Conservation (phyloP, 2,797 vertebrate species). For the Parambassis ranga region DNA sequence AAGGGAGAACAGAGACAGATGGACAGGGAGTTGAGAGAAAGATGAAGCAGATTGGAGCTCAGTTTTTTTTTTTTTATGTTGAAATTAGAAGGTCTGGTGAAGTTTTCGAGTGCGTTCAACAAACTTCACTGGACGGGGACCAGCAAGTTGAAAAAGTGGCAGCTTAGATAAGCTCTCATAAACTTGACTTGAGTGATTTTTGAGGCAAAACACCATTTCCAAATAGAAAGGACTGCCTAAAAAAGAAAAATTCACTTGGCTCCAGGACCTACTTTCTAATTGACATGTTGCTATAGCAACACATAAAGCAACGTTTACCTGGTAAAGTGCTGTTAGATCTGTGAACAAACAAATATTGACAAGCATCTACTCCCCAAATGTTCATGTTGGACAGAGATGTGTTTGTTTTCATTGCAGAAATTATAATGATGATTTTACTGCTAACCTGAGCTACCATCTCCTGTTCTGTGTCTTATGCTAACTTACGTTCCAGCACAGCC, state of each 20-base stretch:
- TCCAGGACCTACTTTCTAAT: background rate
- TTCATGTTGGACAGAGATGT: too few species aligned
- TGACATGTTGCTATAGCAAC: background rate
- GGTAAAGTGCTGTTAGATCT: background rate
- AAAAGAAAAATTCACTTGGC: too few species aligned
- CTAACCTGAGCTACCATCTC: too few species aligned
- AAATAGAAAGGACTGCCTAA: background rate
- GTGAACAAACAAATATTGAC: background rate
- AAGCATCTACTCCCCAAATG: too few species aligned
- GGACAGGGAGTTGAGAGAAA: slow-evolving; percentile 23
- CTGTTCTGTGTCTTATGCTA: too few species aligned
- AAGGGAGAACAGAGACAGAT: slow-evolving; percentile 36
- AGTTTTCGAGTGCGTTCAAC: background rate
- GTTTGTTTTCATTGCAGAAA: too few species aligned
- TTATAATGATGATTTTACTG: too few species aligned
- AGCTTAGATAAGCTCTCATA: background rate
- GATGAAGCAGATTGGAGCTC: slow-evolving; percentile 24
- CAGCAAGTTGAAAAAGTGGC: background rate
- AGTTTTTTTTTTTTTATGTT: slow-evolving; percentile 11
- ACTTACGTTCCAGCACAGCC: too few species aligned
- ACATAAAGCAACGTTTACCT: background rate
- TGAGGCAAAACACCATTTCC: background rate
- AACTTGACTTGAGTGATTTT: slow-evolving; percentile 9
- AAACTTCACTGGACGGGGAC: slow-evolving; percentile 9
- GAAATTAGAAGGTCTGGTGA: slow-evolving; percentile 7